Conservation (phyloP, 2,888 invertebrate species). For the Tipula helvola region DNA sequence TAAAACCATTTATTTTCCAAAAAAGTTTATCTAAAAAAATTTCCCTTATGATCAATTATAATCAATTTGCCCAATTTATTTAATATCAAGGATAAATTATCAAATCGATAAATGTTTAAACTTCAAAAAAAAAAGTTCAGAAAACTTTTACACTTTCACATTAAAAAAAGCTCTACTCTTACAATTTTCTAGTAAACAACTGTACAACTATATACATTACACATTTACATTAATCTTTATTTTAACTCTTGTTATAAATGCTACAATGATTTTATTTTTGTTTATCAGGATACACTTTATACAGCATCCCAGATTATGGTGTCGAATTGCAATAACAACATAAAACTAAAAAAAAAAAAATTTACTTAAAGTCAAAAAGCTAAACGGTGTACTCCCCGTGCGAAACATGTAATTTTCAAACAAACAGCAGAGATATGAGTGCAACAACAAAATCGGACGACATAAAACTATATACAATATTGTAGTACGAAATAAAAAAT, state of each 20-base stretch:
- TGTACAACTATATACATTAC: neutral
- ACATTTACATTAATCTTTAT: neutral
- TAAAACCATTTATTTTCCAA: neutral
- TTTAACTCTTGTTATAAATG: neutral
- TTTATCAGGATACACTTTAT: neutral
- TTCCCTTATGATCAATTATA: neutral
- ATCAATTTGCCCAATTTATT: neutral
- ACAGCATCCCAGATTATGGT: neutral
- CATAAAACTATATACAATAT: neutral
- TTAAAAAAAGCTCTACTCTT: neutral
- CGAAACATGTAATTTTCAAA: constrained; percentile 11
- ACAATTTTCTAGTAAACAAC: neutral
- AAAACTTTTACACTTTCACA: neutral
- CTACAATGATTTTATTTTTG: neutral
- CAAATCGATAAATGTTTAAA: neutral
- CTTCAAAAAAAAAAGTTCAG: neutral
- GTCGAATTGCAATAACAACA: neutral
- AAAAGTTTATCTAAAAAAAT: neutral
- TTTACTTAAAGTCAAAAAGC: constrained; percentile 12
- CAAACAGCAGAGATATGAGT: neutral
- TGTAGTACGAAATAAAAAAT: neutral
- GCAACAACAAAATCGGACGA: neutral
- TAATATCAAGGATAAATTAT: neutral
- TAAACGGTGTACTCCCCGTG: constrained; percentile 13
- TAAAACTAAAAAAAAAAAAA: neutral